Evolutionary conservation across 2,113 vertebrate genomes (phyloP).

Genomic region (Mobula birostris): DNA sequence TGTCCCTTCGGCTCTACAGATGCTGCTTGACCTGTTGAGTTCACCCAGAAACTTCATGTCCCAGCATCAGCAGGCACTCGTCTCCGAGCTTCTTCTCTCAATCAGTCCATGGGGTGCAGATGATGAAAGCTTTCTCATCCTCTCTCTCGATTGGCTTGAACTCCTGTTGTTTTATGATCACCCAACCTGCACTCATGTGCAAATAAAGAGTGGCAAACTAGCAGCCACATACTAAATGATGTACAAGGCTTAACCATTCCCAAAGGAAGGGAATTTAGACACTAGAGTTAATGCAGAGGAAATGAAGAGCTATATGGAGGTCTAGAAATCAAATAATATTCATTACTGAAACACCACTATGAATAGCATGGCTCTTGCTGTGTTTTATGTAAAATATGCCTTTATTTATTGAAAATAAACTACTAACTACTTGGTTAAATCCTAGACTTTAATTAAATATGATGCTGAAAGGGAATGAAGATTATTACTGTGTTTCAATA

Average conservation of each 20-base stretch:
- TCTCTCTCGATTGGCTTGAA: too few species aligned
- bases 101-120: background rate
- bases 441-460: conserved; percentile 27
- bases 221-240: background rate
- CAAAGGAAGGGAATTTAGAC: background rate
- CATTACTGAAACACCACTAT: background rate
- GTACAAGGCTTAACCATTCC: background rate
- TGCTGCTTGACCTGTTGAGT: too few species aligned
- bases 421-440: background rate
- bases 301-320: too few species aligned
- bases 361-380: background rate
- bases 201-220: background rate
- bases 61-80: too few species aligned
- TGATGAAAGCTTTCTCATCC: background rate
- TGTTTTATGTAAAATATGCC: background rate
- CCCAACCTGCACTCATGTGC: background rate
- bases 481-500: background rate
- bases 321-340: background rate
- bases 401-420: background rate
- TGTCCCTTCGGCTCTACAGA: too few species aligned
- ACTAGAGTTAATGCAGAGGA: background rate
- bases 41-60: too few species aligned
- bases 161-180: background rate
- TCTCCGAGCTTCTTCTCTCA: too few species aligned
- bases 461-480: background rate